These are phyloP conservation scores for Squalus acanthias DNA, from an alignment of 2,797 vertebrate genomes.

Conservation along the genomic window DNA sequence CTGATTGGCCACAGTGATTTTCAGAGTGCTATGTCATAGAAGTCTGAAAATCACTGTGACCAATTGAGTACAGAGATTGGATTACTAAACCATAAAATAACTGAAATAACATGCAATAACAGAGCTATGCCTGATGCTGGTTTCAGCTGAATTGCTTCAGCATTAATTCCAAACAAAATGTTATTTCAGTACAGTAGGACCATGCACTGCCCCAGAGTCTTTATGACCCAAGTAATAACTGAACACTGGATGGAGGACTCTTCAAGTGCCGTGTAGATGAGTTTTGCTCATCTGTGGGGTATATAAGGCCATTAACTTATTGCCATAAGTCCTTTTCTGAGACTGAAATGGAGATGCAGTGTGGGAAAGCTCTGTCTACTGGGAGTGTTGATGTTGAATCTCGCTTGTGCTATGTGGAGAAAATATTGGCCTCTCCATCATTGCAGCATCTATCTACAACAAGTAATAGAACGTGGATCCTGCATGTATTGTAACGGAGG, in stretches of 20 bases:
- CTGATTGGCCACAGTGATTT: background rate
- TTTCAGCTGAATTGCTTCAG: background rate
- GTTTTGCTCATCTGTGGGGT: background rate
- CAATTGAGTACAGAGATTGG: background rate
- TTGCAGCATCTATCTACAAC: background rate
- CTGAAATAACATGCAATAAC: background rate
- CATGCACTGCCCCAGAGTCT: background rate
- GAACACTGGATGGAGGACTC: background rate
- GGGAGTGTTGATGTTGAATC: background rate
- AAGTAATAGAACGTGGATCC: background rate
- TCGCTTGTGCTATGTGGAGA: background rate
- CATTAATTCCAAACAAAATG: background rate
- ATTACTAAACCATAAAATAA: background rate
- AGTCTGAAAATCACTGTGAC: background rate
- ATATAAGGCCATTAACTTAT: background rate
- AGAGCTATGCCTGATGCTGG: background rate
- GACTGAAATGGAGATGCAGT: background rate
- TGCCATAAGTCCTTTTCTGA: background rate
- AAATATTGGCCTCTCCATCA: background rate
- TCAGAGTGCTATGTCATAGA: background rate
- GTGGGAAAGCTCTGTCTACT: background rate
- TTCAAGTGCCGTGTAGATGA: background rate
- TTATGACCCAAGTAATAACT: background rate
- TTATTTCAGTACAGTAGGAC: background rate
- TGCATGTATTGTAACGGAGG: background rate